These are phyloP conservation scores for Sylvilagus bachmani DNA, from an alignment of 2,113 vertebrate genomes.

Conservation along the genomic window DNA sequence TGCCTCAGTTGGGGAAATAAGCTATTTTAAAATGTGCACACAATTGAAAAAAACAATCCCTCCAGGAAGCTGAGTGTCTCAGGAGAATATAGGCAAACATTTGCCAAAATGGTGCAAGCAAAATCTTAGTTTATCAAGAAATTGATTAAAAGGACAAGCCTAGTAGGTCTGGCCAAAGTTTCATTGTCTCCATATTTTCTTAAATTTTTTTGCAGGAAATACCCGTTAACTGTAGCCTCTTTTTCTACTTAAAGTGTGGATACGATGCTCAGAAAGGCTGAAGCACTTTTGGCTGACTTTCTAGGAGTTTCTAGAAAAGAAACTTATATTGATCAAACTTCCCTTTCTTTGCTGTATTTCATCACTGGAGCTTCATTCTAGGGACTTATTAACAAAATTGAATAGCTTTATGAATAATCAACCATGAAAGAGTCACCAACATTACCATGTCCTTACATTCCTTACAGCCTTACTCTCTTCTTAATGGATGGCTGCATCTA, in stretches of 20 bases:
- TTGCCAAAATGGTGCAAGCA: neutral
- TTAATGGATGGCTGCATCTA: neutral
- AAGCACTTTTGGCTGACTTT: neutral
- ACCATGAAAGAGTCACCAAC: neutral
- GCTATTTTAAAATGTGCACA: constrained; percentile 2
- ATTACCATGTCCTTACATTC: neutral
- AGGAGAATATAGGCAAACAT: neutral
- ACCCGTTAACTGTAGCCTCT: neutral
- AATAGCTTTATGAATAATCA: neutral
- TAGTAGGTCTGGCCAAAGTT: neutral
- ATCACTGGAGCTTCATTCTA: neutral
- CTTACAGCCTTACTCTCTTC: neutral
- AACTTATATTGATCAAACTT: neutral
- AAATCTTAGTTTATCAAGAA: neutral
- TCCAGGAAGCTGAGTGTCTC: neutral
- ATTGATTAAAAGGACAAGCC: neutral
- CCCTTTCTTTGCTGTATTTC: neutral
- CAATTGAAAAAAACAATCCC: neutral
- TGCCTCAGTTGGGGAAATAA: neutral
- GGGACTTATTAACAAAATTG: neutral
- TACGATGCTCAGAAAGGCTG: neutral
- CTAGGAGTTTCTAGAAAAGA: neutral
- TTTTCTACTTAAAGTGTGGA: neutral
- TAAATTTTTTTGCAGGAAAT: neutral
- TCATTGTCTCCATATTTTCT: neutral